These are phyloP conservation scores for Tridacna gigas DNA, from an alignment of 2,888 invertebrate genomes.

Conservation along the genomic window DNA sequence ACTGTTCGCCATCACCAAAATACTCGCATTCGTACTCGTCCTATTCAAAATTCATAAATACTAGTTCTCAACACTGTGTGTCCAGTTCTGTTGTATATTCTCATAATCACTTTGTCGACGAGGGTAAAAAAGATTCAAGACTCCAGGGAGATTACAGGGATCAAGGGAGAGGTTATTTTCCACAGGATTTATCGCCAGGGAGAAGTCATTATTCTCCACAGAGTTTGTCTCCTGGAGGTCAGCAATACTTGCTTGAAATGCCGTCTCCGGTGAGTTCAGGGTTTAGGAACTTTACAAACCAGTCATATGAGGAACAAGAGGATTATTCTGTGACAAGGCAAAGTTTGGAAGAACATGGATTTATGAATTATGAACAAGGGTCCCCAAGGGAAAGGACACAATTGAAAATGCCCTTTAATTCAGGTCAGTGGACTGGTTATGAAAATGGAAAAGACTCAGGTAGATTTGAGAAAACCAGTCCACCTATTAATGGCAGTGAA, in stretches of 20 bases:
- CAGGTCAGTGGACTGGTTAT: constrained; percentile 9
- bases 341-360: constrained; percentile 2
- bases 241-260: neutral
- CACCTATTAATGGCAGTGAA: neutral
- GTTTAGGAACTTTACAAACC: neutral
- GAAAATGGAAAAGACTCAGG: neutral
- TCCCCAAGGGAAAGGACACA: neutral
- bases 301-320: neutral
- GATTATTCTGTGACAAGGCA: neutral
- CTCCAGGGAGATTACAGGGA: neutral
- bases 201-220: constrained; percentile 16
- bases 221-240: neutral
- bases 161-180: constrained; percentile 17
- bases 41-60: neutral
- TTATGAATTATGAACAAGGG: constrained; percentile 1
- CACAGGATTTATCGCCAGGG: constrained; percentile 18
- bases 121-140: neutral
- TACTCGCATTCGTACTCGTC: constrained; percentile 12
- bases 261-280: neutral
- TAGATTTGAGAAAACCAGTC: constrained; percentile 4
- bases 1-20: neutral
- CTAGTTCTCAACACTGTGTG: constrained; percentile 4
- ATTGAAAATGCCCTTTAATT: neutral
- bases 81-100: constrained; percentile 10
- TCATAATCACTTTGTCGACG: constrained; percentile 8